Evolutionary conservation across 2,888 invertebrate species (phyloP), one percentile per base, ranked within the genome.

Genomic region (Melanophora roralis): DNA sequence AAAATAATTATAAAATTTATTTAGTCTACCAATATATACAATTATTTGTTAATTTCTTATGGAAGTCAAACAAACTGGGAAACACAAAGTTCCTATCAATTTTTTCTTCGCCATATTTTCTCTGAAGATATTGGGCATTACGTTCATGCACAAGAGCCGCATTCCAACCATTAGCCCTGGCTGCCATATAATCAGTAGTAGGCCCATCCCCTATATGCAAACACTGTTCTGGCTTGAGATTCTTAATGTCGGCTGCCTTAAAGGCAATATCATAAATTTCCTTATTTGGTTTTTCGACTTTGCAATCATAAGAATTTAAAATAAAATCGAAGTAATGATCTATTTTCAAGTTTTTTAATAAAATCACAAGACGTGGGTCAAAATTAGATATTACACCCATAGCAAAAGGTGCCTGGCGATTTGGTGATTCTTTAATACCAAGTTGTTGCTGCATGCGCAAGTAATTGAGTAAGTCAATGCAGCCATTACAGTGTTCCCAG

Each of bases 351-450:
- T 93, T 93, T 12, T 90, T 84, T 65, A 98, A 91, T 81, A 97
- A 92, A 5, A 91, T 90, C 77, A 93, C 91, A 1, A 98, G 90
- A 34, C 97, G 92, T 34, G 96, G 94, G 90, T 98, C 98, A 90
- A 95, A 96, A 90, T 98, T 98, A 6, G 97, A 96, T 83, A 98
- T 93, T 0, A 97, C 92, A 2, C 97, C 97, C 49, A 97, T 83
- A 9, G 84, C 82, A 57, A 86, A 85, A 5, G 85, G 85, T 7
- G 82, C 67, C 14, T 64, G 84, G 47, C 82, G 81, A 60, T 82
- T 83, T 11, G 73, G 45, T n/a, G 36, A 40, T 11, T 75, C 68
- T 8, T 60, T 78, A n/a, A 81, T 77, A 6, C 82, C 84, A 38
- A 84, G 49, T 60, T 86, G 85, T 43, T 86, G 86, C 75, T 87